phyloP scores from a whole-genome alignment of 2,888 invertebrate genomes.

The Dolomedes plantarius region DNA sequence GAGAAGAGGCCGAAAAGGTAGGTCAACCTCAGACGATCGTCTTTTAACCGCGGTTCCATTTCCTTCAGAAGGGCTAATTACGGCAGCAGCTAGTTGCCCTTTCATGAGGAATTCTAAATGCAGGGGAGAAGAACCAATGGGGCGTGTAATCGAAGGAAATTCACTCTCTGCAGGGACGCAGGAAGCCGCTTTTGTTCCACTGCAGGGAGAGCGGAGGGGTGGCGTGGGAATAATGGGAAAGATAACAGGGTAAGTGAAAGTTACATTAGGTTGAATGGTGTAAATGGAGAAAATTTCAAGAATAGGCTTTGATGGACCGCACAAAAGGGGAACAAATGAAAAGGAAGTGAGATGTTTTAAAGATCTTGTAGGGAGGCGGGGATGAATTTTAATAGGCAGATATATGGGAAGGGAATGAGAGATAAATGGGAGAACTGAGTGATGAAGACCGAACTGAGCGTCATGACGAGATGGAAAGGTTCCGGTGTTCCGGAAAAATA shows the following conservation, averaged over 20 bases:
- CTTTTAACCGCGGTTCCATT: slow-evolving; percentile 17
- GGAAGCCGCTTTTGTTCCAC: slow-evolving; percentile 40
- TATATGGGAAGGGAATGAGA: too few species aligned
- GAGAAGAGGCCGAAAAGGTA: background rate
- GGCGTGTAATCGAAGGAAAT: slow-evolving; percentile 58
- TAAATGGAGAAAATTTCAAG: background rate
- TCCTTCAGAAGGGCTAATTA: slow-evolving; percentile 36
- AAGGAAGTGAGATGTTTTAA: background rate
- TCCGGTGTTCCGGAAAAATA: too few species aligned
- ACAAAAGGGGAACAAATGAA: background rate
- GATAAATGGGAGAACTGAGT: too few species aligned
- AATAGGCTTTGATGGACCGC: background rate
- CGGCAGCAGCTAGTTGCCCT: slow-evolving; percentile 19
- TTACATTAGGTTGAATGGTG: background rate
- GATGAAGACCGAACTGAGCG: too few species aligned
- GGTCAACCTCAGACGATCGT: background rate
- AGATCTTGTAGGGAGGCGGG: background rate
- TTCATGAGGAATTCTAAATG: slow-evolving; percentile 9
- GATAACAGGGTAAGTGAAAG: background rate
- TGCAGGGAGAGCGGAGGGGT: too few species aligned
- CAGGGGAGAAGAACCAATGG: slow-evolving; percentile 30
- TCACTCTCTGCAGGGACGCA: slow-evolving; percentile 17
- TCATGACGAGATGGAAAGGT: too few species aligned
- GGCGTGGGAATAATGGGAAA: background rate
- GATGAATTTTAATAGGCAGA: background rate